phyloP scores from a whole-genome alignment of 2,888 invertebrate genomes.

The Ophion ventricosus region DNA sequence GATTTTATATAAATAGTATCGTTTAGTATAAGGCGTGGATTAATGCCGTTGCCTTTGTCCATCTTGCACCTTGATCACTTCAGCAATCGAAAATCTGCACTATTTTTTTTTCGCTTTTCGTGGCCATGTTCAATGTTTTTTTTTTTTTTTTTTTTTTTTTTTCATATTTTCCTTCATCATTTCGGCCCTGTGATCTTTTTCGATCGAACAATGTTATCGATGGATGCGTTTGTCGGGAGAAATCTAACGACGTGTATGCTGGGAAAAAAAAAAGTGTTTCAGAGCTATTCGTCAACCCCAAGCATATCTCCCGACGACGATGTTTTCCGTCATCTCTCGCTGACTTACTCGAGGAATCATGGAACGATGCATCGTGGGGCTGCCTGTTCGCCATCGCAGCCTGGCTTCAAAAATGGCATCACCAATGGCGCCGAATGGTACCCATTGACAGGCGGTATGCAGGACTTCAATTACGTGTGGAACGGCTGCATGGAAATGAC shows the following conservation, averaged over 20 bases:
- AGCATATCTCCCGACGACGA: slow-evolving; percentile 96
- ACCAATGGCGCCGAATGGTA: slow-evolving; percentile 98
- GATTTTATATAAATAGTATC: no score
- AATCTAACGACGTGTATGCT: neutral
- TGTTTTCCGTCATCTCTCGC: slow-evolving; percentile 93
- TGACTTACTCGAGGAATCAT: slow-evolving; percentile 94
- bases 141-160: neutral
- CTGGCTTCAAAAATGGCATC: slow-evolving; percentile 93
- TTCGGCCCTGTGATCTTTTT: neutral
- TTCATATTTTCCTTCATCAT: neutral
- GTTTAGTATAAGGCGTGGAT: no score
- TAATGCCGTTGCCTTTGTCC: no score
- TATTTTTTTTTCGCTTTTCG: no score
- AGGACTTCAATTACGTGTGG: slow-evolving; percentile 97
- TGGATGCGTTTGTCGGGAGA: no score
- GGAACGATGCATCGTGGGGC: slow-evolving; percentile 94
- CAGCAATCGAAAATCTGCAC: no score
- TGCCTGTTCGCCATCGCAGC: slow-evolving; percentile 90
- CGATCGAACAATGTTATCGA: neutral
- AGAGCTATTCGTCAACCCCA: slow-evolving; percentile 92
- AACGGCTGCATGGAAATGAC: slow-evolving; percentile 98
- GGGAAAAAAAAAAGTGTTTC: slow-evolving; percentile 87
- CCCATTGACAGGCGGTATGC: slow-evolving; percentile 95
- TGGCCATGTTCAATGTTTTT: no score
- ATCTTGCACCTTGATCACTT: neutral